Evolutionary conservation across 2,113 vertebrate genomes (phyloP), one percentile per base, ranked within the genome.

Genomic region (Macaca nemestrina): DNA sequence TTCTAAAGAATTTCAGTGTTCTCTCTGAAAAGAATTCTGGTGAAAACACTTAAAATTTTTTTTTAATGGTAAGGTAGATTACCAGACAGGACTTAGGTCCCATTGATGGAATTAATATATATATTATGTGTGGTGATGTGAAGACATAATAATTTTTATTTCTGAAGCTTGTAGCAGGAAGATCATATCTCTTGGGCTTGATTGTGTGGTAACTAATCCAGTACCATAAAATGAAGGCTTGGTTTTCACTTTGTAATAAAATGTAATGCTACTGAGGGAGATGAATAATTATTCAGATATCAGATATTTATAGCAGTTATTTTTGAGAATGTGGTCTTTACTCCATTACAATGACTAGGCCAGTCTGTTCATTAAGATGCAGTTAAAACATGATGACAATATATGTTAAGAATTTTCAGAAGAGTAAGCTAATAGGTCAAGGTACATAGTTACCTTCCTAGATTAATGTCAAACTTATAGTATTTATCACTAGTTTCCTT

Each of bases 201-300:
- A 61, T 38, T 45, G 1, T 86, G 20, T n/a, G 8, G 1, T 38
- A 8, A 13, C 38, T 75, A 70, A 79, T 45, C 5, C 30, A 70
- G 18, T 16, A 81, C 6, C 9, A 59, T 85, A 57, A 81, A 32
- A 43, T 73, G 22, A 93, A 97, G 48, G 12, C 7, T 61, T 96
- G 10, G 1, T 32, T 45, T 92, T 94, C 76, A 52, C 40, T 96
- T 75, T 59, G 20, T 59, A 96, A 61, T 94, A 72, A 92, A 79
- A 86, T 40, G 2, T 32, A 52, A 27, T 40, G 38, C 20, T 48
- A 40, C 3, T n/a, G 43, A 70, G 43, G 1, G n/a, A 81, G 27
- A 50, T 78, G 61, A 75, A 64, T 57, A 10, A 32, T 81, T 61
- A 80, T 75, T 92, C 35, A 76, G 52, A 27, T 50, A 35, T 50